phyloP scores from a whole-genome alignment of 2,113 vertebrate species.

The Malurus elegans region DNA sequence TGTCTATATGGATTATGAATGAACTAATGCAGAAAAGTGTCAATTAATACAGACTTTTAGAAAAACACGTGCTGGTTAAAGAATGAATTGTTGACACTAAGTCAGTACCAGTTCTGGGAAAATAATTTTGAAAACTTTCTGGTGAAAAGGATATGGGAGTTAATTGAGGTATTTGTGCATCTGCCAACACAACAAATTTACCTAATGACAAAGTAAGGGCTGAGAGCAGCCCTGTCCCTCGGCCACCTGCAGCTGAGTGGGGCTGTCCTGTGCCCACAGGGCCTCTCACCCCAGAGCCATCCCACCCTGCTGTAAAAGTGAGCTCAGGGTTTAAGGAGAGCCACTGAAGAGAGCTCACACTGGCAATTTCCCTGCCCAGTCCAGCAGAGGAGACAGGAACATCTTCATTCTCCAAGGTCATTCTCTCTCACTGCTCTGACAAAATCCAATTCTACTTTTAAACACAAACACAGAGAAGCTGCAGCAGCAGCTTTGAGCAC shows the following conservation, averaged over 20 bases:
- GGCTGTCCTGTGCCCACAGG: not conserved
- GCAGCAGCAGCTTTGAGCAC: not conserved
- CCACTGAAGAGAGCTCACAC: not conserved
- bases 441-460: not conserved
- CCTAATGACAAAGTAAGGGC: not conserved
- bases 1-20: not conserved
- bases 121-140: not conserved
- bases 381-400: not conserved
- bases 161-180: not conserved
- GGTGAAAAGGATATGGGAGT: not conserved
- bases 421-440: not conserved
- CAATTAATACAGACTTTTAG: not conserved
- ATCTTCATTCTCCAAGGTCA: not conserved
- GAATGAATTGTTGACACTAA: not conserved
- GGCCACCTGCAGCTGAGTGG: not conserved
- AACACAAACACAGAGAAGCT: not conserved
- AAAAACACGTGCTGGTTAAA: not conserved
- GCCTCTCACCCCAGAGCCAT: not conserved
- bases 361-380: not conserved
- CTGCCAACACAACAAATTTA: not conserved
- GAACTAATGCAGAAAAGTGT: not conserved
- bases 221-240: not conserved
- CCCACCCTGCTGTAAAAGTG: fast-evolving
- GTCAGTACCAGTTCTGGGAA: not conserved
- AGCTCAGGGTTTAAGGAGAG: not conserved